These are phyloP conservation scores for Popillia japonica DNA, from an alignment of 1,140 invertebrate species.

Conservation along the genomic window DNA sequence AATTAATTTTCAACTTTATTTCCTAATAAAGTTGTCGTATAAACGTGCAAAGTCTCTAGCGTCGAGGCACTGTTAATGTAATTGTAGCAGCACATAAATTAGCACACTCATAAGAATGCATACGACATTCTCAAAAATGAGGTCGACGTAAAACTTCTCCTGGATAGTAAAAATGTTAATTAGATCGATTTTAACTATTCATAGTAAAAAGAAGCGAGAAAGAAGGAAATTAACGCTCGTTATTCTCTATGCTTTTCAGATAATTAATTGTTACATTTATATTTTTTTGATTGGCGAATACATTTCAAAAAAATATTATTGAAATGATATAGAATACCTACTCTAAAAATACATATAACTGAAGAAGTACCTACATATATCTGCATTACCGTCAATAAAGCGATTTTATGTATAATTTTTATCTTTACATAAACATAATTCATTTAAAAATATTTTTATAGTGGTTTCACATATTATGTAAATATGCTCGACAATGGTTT, in stretches of 20 bases:
- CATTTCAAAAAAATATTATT: too few species aligned
- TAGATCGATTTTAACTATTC: background rate
- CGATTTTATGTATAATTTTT: too few species aligned
- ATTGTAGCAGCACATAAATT: background rate
- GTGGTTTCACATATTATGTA: too few species aligned
- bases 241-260: background rate
- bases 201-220: background rate
- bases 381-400: too few species aligned
- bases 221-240: background rate
- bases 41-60: background rate
- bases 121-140: background rate
- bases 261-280: background rate
- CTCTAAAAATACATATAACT: too few species aligned
- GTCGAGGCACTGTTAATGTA: background rate
- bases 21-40: background rate
- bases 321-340: too few species aligned
- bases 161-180: background rate
- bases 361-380: too few species aligned
- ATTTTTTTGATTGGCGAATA: too few species aligned
- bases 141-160: background rate
- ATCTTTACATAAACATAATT: too few species aligned
- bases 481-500: too few species aligned
- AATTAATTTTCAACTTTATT: constrained; percentile 13
- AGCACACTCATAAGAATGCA: background rate
- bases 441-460: too few species aligned